These are phyloP conservation scores for Mystacides longicornis DNA, from an alignment of 2,888 invertebrate genomes.

Conservation along the genomic window DNA sequence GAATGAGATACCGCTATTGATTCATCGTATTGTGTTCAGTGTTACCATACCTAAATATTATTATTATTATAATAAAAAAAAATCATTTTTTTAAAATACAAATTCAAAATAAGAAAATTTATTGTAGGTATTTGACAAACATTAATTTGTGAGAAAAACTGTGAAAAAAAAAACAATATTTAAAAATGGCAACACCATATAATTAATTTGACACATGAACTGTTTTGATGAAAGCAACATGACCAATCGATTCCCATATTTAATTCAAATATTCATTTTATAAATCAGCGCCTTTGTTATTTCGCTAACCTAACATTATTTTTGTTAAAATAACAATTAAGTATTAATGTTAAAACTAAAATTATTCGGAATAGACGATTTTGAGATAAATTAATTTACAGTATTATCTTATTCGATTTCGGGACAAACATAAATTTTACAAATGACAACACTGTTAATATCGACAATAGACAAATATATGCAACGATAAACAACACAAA, in stretches of 20 bases:
- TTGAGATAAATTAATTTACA: too few relatives aligned
- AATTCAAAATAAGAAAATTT: not conserved
- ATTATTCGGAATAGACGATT: too few relatives aligned
- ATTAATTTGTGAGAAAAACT: not conserved
- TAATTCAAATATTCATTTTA: not conserved
- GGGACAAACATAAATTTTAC: too few relatives aligned
- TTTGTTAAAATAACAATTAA: too few relatives aligned
- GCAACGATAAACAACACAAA: too few relatives aligned
- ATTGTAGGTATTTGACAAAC: not conserved
- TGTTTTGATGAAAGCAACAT: not conserved
- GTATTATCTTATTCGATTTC: too few relatives aligned
- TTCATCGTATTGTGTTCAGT: not conserved
- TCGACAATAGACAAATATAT: too few relatives aligned
- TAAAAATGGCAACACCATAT: conserved; percentile 8
- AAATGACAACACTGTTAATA: too few relatives aligned
- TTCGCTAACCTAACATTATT: too few relatives aligned
- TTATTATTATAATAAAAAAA: not conserved
- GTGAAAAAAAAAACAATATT: conserved; percentile 1
- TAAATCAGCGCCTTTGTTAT: not conserved
- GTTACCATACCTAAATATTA: conserved; percentile 2
- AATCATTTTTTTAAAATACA: not conserved
- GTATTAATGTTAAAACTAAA: too few relatives aligned
- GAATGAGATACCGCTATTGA: conserved; percentile 16
- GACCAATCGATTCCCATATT: not conserved
- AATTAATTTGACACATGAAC: not conserved